A percentile compares a stretch with the other conserved stretches of the same genome.
These are phyloP conservation scores for Listronotus oregonensis DNA, from an alignment of 1,140 invertebrate species.

Conservation along the genomic window DNA sequence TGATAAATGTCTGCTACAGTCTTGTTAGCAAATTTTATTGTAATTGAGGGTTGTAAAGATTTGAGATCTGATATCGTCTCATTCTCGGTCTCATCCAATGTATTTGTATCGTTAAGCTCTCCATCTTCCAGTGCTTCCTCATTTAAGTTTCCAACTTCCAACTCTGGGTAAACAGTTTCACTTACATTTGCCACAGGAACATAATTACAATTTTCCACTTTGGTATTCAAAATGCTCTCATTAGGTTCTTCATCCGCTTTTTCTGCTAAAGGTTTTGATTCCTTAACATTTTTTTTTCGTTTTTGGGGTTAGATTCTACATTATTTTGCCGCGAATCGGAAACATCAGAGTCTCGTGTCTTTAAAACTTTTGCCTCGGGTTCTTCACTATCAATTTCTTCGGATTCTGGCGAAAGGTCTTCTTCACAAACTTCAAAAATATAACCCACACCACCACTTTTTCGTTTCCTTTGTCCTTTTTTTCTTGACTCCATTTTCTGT, in stretches of 20 bases:
- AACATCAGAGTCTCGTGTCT: constrained; percentile 15
- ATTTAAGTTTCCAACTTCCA: background rate
- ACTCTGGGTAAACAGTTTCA: too few species aligned
- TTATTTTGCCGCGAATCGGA: constrained; percentile 12
- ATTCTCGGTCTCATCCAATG: constrained; percentile 13
- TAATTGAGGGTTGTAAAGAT: constrained; percentile 27
- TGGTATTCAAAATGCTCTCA: too few species aligned
- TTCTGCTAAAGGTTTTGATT: background rate
- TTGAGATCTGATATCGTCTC: background rate
- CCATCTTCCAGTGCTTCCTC: constrained; percentile 30
- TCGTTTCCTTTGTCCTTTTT: constrained; percentile 32
- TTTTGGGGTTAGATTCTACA: constrained; percentile 22
- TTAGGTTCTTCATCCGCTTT: background rate
- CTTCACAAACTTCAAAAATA: constrained; percentile 39
- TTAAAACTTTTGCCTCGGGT: constrained; percentile 37
- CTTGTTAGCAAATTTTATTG: constrained; percentile 41
- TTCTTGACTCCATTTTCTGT: constrained; percentile 32
- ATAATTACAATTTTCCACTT: too few species aligned
- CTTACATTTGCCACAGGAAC: too few species aligned
- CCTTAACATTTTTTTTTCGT: constrained; percentile 2
- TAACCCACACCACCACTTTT: constrained; percentile 35
- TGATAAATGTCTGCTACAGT: constrained; percentile 41
- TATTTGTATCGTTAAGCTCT: constrained; percentile 26
- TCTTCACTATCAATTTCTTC: constrained; percentile 23
- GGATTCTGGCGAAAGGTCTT: constrained; percentile 33